Evolutionary conservation across 2,888 invertebrate species (phyloP).

Genomic region (Julus scandinavius): DNA sequence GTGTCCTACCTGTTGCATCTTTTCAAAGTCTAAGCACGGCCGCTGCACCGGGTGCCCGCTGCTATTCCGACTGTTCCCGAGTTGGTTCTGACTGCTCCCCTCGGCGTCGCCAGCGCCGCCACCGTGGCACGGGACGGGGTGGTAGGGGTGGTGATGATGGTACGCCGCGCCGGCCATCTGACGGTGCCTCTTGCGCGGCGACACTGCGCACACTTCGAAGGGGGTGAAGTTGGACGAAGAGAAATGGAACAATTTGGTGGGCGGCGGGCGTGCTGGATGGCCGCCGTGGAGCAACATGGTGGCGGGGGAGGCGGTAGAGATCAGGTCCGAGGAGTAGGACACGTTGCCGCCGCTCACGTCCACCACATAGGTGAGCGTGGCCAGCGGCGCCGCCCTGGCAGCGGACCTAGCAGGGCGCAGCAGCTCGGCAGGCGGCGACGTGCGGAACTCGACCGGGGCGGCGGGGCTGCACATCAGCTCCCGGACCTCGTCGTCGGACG

Average conservation of each 20-base stretch:
- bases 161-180: slow-evolving; percentile 64
- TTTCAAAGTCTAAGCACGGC: slow-evolving; percentile 94
- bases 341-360: slow-evolving; percentile 26
- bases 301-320: slow-evolving; percentile 19
- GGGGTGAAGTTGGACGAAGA: slow-evolving; percentile 62
- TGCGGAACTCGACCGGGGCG: slow-evolving; percentile 88
- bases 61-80: slow-evolving; percentile 68
- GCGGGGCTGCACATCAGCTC: slow-evolving; percentile 73
- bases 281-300: slow-evolving; percentile 41
- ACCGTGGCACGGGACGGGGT: slow-evolving; percentile 11
- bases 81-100: slow-evolving; percentile 68
- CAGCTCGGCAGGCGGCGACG: slow-evolving; percentile 85
- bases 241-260: slow-evolving; percentile 68
- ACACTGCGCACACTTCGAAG: slow-evolving; percentile 66
- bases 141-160: slow-evolving; percentile 52
- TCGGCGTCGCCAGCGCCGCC: slow-evolving; percentile 46
- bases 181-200: slow-evolving; percentile 73
- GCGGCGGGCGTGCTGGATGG: slow-evolving; percentile 67
- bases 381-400: neutral
- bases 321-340: slow-evolving; percentile 42
- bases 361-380: slow-evolving; percentile 40
- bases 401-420: slow-evolving; percentile 50
- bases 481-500: slow-evolving; percentile 75
- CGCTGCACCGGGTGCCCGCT: slow-evolving; percentile 73
- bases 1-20: slow-evolving; percentile 89